Evolutionary conservation across 2,797 vertebrate species (phyloP).

Genomic region (Novumbra hubbsi): DNA sequence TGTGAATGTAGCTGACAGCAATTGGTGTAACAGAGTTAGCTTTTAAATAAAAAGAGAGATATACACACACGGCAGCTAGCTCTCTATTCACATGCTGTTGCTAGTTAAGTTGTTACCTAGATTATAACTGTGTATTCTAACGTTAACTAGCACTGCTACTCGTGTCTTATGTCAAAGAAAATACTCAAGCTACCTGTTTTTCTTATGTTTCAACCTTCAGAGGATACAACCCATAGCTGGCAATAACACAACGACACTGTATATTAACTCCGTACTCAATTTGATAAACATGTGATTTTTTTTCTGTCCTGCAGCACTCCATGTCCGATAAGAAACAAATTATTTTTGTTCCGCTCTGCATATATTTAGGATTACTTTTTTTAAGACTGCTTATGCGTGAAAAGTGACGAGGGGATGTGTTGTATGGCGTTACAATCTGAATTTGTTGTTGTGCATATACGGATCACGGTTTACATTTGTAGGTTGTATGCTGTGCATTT

Average conservation of each 20-base stretch:
- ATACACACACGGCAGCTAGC: background rate
- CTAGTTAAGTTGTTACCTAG: background rate
- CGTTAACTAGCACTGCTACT: background rate
- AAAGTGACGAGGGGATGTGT: too few relatives aligned
- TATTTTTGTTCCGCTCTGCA: background rate
- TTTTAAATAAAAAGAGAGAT: background rate
- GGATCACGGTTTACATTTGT: too few relatives aligned
- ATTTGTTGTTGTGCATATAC: too few relatives aligned
- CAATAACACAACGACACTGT: too few relatives aligned
- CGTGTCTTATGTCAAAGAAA: background rate
- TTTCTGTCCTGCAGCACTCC: constrained; percentile 7
- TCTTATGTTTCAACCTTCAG: background rate
- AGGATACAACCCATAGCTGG: background rate
- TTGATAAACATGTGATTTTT: constrained; percentile 11
- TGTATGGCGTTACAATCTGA: too few relatives aligned
- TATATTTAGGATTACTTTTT: background rate
- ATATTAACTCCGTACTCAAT: background rate
- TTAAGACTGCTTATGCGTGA: too few relatives aligned
- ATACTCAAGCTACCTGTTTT: background rate
- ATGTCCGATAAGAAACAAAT: constrained; percentile 17
- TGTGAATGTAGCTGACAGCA: background rate
- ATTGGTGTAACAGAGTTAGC: background rate
- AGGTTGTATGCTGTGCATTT: too few relatives aligned
- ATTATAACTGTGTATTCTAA: background rate
- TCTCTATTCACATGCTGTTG: too few relatives aligned